These are phyloP conservation scores for Parnassius glacialis DNA, from an alignment of 2,888 invertebrate genomes.

Conservation along the genomic window DNA sequence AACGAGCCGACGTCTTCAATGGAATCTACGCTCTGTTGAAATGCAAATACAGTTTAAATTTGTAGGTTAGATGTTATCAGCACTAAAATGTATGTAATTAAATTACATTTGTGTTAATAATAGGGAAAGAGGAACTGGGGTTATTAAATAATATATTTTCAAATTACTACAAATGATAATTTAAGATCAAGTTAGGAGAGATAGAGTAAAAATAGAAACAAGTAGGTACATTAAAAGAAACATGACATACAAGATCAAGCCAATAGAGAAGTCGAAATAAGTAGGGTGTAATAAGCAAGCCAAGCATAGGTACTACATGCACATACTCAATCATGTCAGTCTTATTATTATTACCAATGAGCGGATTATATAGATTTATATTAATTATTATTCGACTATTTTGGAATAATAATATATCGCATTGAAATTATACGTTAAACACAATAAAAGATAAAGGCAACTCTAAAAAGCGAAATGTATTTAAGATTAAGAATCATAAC, in stretches of 20 bases:
- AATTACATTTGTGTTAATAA: no score
- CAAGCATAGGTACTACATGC: conserved; percentile 41
- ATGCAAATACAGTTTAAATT: conserved; percentile 26
- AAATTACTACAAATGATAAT: not conserved
- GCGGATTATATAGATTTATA: not conserved
- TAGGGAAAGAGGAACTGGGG: no score
- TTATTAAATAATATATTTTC: no score
- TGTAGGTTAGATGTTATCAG: conserved; percentile 3
- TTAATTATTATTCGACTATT: no score
- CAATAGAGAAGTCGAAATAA: conserved; percentile 31
- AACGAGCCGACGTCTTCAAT: conserved; percentile 89
- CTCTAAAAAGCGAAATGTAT: no score
- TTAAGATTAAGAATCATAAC: no score
- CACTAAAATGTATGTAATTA: not conserved
- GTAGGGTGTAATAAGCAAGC: conserved; percentile 42
- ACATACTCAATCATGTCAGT: conserved; percentile 23
- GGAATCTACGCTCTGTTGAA: conserved; percentile 90
- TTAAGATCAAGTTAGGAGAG: not conserved
- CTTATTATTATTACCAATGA: conserved; percentile 7
- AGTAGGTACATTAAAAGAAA: conserved; percentile 33
- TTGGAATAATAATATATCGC: no score
- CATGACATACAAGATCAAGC: conserved; percentile 34
- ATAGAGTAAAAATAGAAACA: conserved; percentile 10
- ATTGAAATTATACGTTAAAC: no score
- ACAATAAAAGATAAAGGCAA: no score